phyloP scores from a whole-genome alignment of 2,797 vertebrate species.

The Molossus alvarezi region DNA sequence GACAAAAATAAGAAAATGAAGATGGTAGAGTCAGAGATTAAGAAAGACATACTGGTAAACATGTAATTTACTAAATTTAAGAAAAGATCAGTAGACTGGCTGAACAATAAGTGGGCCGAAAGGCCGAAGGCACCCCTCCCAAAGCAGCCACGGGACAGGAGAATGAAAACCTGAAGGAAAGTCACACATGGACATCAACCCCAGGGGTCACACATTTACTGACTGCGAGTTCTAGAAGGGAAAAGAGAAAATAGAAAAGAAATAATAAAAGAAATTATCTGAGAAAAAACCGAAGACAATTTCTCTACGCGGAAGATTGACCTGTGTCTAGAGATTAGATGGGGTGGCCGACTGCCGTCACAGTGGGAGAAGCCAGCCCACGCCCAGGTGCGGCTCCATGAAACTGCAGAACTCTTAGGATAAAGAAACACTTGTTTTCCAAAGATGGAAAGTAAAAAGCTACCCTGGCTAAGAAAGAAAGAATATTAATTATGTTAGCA shows the following conservation, averaged over 20 bases:
- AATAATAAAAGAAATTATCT: constrained; percentile 59
- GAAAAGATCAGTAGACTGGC: background rate
- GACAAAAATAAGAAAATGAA: background rate
- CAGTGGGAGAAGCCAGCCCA: background rate
- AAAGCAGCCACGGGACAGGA: background rate
- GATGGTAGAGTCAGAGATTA: constrained; percentile 15
- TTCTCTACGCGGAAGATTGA: constrained; percentile 25
- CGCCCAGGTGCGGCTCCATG: background rate
- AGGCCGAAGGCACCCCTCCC: background rate
- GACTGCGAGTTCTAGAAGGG: background rate
- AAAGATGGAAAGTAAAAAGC: background rate
- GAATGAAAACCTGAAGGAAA: background rate
- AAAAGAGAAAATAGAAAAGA: constrained; percentile 53
- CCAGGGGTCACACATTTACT: constrained; percentile 41
- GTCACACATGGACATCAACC: background rate
- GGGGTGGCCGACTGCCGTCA: background rate
- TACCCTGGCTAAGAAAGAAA: background rate
- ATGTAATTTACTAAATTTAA: background rate
- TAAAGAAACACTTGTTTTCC: background rate
- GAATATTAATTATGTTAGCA: background rate
- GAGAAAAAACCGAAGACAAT: constrained; percentile 54
- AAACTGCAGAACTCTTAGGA: constrained; percentile 42
- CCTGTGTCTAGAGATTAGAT: constrained; percentile 24
- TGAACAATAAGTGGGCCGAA: constrained; percentile 9
- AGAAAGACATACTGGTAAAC: constrained; percentile 24